Conservation (phyloP, 2,888 invertebrate genomes). For the Electrophaes corylata region DNA sequence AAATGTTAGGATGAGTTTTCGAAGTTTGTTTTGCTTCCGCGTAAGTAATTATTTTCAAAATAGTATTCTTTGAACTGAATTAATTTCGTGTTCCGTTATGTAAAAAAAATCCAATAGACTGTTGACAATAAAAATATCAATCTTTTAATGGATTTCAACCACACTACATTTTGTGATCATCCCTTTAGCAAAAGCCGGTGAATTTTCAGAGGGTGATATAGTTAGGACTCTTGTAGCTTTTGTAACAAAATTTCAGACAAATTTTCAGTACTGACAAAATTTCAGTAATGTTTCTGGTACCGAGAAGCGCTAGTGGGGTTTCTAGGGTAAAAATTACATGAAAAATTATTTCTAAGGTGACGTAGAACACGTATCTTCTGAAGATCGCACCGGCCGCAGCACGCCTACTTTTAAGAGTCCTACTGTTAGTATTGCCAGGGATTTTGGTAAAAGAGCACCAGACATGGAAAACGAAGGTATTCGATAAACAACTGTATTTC, state of each 20-base stretch:
- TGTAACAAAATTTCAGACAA: no score
- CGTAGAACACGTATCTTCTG: conserved; percentile 56
- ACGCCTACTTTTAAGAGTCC: conserved; percentile 76
- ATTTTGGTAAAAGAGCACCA: conserved; percentile 75
- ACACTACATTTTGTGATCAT: no score
- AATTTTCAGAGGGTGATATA: no score
- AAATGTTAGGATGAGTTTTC: conserved; percentile 11
- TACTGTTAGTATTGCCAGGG: conserved; percentile 70
- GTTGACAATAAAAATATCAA: no score
- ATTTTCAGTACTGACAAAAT: no score
- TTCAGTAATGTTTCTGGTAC: background rate
- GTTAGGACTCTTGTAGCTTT: no score
- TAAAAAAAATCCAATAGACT: no score
- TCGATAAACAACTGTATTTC: conserved; percentile 37
- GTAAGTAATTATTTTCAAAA: background rate
- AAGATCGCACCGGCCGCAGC: conserved; percentile 63
- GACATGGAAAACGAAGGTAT: conserved; percentile 68
- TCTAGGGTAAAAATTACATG: conserved; percentile 10
- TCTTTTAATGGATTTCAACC: no score
- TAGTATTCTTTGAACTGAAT: background rate
- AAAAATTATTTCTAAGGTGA: conserved; percentile 64
- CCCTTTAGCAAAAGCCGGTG: no score
- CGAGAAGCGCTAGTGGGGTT: background rate
- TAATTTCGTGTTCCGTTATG: no score
- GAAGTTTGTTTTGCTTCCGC: background rate